These are phyloP conservation scores for Phoenicopterus ruber DNA, from an alignment of 2,113 vertebrate species.

Conservation along the genomic window DNA sequence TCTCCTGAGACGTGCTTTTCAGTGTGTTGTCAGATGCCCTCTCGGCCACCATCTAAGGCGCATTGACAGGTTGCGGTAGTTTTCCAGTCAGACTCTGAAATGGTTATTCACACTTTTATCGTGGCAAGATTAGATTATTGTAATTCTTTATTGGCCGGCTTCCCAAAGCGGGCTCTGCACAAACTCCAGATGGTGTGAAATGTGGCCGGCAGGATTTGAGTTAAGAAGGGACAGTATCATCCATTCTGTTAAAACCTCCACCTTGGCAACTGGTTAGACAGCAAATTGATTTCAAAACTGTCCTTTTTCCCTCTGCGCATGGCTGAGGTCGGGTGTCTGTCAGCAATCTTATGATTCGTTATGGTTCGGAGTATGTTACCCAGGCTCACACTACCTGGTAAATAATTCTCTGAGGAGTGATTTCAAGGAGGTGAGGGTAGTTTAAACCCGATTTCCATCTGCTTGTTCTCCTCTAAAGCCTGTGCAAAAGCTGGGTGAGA, in stretches of 20 bases:
- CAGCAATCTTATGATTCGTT: neutral
- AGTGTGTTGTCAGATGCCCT: neutral
- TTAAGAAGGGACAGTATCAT: slow-evolving; percentile 31
- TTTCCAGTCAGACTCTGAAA: slow-evolving; percentile 50
- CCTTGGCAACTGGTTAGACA: slow-evolving; percentile 32
- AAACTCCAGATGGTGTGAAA: slow-evolving; percentile 62
- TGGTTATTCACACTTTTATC: slow-evolving; percentile 45
- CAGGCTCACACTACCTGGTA: neutral
- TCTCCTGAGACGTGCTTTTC: neutral
- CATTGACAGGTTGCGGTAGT: slow-evolving; percentile 6
- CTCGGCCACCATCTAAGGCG: neutral
- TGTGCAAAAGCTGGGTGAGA: neutral
- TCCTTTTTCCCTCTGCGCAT: neutral
- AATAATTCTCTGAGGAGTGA: neutral
- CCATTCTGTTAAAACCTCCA: slow-evolving; percentile 9
- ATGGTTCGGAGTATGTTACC: neutral
- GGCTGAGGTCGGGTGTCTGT: neutral
- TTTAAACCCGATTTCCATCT: neutral
- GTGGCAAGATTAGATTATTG: slow-evolving; percentile 47
- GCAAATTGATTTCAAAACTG: neutral
- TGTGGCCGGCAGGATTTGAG: neutral
- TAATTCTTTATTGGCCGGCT: slow-evolving; percentile 30
- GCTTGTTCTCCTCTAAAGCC: neutral
- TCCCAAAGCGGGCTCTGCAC: slow-evolving; percentile 32
- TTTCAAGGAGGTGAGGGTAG: neutral